A percentile compares a stretch with the other conserved stretches of the same genome.
phyloP scores from a whole-genome alignment of 2,888 invertebrate genomes.

The Podabrus alpinus region DNA sequence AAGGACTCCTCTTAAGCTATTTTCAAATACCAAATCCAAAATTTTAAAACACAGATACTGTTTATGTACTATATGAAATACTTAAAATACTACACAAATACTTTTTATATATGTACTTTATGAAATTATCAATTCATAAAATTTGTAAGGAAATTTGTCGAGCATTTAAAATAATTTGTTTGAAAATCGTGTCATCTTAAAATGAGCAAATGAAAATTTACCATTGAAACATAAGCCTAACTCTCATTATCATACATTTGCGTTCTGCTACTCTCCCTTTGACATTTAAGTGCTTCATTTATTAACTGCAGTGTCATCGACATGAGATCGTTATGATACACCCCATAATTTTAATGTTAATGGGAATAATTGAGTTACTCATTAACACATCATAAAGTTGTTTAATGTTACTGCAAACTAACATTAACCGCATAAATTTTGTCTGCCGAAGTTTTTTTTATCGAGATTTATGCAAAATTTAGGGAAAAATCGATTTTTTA shows the following conservation, averaged over 20 bases:
- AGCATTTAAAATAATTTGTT: neutral
- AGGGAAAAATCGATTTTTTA: neutral
- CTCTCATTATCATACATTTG: constrained; percentile 2
- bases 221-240: neutral
- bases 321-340: constrained; percentile 12
- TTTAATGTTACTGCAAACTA: neutral
- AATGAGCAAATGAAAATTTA: neutral
- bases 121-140: too few relatives aligned
- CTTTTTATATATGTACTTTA: too few relatives aligned
- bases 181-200: neutral
- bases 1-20: too few relatives aligned
- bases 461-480: neutral
- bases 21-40: too few relatives aligned
- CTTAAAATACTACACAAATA: too few relatives aligned
- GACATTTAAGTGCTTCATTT: constrained; percentile 10
- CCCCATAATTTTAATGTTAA: constrained; percentile 12
- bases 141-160: neutral
- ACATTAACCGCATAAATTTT: neutral
- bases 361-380: constrained; percentile 9
- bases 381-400: constrained; percentile 10
- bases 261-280: constrained; percentile 3
- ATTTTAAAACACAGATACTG: too few relatives aligned
- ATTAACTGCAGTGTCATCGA: constrained; percentile 10
- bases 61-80: too few relatives aligned
- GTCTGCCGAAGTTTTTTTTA: neutral